Evolutionary conservation across 1,140 invertebrate species (phyloP).

Genomic region (Aleiodes sp.): DNA sequence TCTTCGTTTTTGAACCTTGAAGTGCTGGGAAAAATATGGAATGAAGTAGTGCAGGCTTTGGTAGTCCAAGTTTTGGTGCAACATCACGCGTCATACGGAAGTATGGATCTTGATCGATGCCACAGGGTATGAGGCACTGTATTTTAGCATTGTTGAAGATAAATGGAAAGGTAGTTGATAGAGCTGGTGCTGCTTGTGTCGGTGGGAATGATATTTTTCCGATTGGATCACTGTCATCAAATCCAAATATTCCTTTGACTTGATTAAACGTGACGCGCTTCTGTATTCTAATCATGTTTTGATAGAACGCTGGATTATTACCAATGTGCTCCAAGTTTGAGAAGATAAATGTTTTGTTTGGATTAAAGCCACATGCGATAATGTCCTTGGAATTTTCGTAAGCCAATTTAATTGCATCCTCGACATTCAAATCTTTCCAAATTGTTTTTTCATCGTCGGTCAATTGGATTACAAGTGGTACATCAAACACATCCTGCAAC

Average conservation of each 20-base stretch:
- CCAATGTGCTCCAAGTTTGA: slow-evolving; percentile 95
- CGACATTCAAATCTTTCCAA: slow-evolving; percentile 95
- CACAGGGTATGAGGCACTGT: slow-evolving; percentile 96
- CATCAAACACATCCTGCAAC: slow-evolving; percentile 97
- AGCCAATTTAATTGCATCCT: slow-evolving; percentile 87
- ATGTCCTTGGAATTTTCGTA: slow-evolving; percentile 97
- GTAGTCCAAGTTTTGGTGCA: slow-evolving; percentile 85
- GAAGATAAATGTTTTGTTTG: slow-evolving; percentile 97
- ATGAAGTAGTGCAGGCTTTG: slow-evolving; percentile 95
- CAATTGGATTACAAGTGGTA: slow-evolving; percentile 95
- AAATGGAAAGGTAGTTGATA: slow-evolving; percentile 94
- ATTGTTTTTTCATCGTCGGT: slow-evolving; percentile 99
- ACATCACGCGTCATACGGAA: slow-evolving; percentile 99
- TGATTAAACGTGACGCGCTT: slow-evolving; percentile 97
- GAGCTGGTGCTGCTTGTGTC: slow-evolving; percentile 94
- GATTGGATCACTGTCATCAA: slow-evolving; percentile 93
- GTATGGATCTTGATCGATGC: slow-evolving; percentile 99
- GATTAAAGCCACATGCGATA: slow-evolving; percentile 96
- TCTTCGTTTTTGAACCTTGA: slow-evolving; percentile 97
- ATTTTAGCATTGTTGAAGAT: slow-evolving; percentile 90
- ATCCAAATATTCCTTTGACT: slow-evolving; percentile 96
- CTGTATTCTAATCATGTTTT: slow-evolving; percentile 91
- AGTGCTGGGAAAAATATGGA: slow-evolving; percentile 95
- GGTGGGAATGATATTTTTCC: slow-evolving; percentile 98
- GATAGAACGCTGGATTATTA: slow-evolving; percentile 88